These are phyloP conservation scores for Haemorhous mexicanus DNA, from an alignment of 2,113 vertebrate genomes.

Conservation along the genomic window DNA sequence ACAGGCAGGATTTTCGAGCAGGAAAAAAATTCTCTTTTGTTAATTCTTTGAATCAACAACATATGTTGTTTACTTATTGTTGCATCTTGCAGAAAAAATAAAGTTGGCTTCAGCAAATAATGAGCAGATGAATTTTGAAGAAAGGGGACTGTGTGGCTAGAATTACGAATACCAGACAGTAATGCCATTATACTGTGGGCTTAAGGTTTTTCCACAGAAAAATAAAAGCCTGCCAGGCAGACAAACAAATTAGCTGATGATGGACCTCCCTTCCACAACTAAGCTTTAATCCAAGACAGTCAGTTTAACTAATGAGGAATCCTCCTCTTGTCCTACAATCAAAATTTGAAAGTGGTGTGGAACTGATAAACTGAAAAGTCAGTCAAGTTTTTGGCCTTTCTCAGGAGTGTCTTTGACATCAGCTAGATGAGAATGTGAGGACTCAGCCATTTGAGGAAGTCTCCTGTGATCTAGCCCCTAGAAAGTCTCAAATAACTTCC, in stretches of 20 bases:
- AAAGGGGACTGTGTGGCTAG: constrained; percentile 7
- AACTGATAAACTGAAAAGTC: constrained; percentile 5
- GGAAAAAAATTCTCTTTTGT: background rate
- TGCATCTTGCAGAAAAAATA: constrained; percentile 53
- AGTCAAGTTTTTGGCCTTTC: constrained; percentile 27
- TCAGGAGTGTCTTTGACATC: constrained; percentile 35
- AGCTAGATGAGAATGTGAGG: constrained; percentile 24
- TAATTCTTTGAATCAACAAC: constrained; percentile 53
- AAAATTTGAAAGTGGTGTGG: background rate
- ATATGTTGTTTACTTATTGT: constrained; percentile 65
- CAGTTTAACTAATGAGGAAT: constrained; percentile 31
- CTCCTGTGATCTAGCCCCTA: constrained; percentile 6
- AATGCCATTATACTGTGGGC: constrained; percentile 45
- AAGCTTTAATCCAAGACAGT: constrained; percentile 47
- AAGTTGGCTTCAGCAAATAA: constrained; percentile 57
- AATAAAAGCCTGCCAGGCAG: constrained; percentile 44
- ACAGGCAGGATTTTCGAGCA: background rate
- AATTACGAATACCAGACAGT: constrained; percentile 52
- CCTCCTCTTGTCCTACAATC: background rate
- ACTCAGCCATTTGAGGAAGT: background rate
- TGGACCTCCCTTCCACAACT: constrained; percentile 37
- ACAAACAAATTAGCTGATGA: constrained; percentile 61
- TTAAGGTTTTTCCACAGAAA: constrained; percentile 60
- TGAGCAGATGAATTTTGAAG: constrained; percentile 56
- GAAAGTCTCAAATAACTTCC: constrained; percentile 46